A percentile compares a stretch with the other conserved stretches of the same genome.
These are phyloP conservation scores for Epinephelus moara DNA, from an alignment of 2,113 vertebrate species.

Conservation along the genomic window DNA sequence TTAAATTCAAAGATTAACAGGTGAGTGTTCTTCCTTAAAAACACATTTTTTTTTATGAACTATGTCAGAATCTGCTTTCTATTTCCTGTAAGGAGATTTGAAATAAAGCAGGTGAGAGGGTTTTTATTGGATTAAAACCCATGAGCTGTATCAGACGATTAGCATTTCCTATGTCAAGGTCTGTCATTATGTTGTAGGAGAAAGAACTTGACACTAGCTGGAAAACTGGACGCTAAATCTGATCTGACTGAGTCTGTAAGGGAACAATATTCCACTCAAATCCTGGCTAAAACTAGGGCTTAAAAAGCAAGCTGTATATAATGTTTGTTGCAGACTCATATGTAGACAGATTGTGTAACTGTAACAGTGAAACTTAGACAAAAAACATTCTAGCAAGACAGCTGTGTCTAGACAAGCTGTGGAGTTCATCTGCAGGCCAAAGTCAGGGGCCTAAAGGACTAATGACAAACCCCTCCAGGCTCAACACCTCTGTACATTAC, in stretches of 20 bases:
- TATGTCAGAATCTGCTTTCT: conserved; percentile 45
- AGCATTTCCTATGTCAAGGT: conserved; percentile 37
- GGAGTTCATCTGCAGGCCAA: conserved; percentile 1
- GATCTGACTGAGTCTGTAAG: conserved; percentile 15
- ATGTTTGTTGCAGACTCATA: background rate
- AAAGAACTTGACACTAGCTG: conserved; percentile 19
- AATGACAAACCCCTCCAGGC: background rate
- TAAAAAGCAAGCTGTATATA: background rate
- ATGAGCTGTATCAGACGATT: conserved; percentile 30
- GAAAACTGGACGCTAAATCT: conserved; percentile 25
- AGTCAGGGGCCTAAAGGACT: background rate
- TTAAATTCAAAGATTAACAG: conserved; percentile 47
- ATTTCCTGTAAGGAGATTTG: conserved; percentile 18
- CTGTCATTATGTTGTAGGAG: conserved; percentile 26
- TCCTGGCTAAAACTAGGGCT: background rate
- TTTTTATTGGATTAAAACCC: conserved; percentile 57
- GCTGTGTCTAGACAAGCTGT: conserved; percentile 7
- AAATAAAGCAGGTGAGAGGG: conserved; percentile 43
- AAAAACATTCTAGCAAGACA: background rate
- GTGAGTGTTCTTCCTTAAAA: conserved; percentile 39
- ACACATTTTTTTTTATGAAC: conserved; percentile 7
- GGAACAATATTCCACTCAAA: conserved; percentile 20
- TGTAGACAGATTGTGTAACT: conserved; percentile 21
- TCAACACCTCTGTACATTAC: background rate
- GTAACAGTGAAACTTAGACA: conserved; percentile 1